Evolutionary conservation across 1,140 invertebrate species (phyloP), one percentile per base, ranked within the genome.

Genomic region (Melitaea cinxia): DNA sequence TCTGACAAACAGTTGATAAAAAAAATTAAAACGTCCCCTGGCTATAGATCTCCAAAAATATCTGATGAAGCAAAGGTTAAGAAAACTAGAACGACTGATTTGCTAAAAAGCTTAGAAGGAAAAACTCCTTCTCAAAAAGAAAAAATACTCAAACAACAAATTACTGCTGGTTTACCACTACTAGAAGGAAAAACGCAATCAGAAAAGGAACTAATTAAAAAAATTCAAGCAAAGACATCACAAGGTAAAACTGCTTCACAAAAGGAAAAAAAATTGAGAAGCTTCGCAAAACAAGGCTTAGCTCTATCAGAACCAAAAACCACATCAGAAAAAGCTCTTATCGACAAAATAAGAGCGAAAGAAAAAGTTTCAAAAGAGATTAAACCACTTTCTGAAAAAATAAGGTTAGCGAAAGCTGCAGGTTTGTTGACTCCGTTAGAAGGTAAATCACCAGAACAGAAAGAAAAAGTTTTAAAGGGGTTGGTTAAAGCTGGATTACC

Each of bases 61-160:
- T 52, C 62, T 17, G 60, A 64, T 7, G 62, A 74, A 52, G n/a
- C n/a, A n/a, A 68, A 70, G 37, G n/a, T 69, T 53, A 42, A 52
- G 1, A 68, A 67, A 58, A 24, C 65, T 45, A 59, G 50, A 49
- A 17, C 50, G 12, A 52, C 50, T 19, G 50, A 52, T 6, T 24
- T 66, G 6, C 42, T 78, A 12, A 66, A 68, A n/a, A 65, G 75
- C 1, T 30, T 79, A 19, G 61, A 73, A 68, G 68, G 59, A 1
- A 83, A 83, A 73, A 49, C 65, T 0, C 49, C 42, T 0, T 21
- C 28, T 1, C 54, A 80, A 70, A 80, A 74, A 65, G 74, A 82
- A 69, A 78, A 74, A 52, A 77, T 73, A 21, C 30, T 83, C 19
- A 56, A 66, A 47, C 65, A 56, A 15, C 33, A 68, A 12, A 66